These are phyloP conservation scores for Montipora sp. DNA, from an alignment of 64 coral and sea anemone species.

Conservation along the genomic window DNA sequence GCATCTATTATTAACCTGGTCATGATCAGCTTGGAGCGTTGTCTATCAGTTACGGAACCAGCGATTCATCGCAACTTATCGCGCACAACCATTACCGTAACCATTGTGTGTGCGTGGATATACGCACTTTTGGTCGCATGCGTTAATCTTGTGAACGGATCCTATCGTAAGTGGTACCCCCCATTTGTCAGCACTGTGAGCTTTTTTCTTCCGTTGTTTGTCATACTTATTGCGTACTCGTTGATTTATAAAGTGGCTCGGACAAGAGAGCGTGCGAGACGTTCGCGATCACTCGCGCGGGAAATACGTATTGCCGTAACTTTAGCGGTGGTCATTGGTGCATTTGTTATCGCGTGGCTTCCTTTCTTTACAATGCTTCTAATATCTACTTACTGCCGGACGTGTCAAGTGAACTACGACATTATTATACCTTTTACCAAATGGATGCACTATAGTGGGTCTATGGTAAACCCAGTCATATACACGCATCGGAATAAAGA, in stretches of 20 bases:
- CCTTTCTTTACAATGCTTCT: conserved; percentile 83
- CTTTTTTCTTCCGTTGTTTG: conserved; percentile 85
- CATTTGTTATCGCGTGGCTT: conserved; percentile 91
- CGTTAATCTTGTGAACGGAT: conserved; percentile 45
- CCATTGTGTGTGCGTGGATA: conserved; percentile 72
- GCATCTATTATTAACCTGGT: conserved; percentile 93
- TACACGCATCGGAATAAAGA: conserved; percentile 90
- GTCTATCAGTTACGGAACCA: conserved; percentile 86
- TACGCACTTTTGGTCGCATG: conserved; percentile 68
- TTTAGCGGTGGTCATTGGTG: conserved; percentile 84
- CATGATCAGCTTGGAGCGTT: conserved; percentile 93
- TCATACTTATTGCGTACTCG: conserved; percentile 80
- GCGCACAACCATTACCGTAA: conserved; percentile 51
- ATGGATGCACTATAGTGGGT: conserved; percentile 97
- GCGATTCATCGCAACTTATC: conserved; percentile 89
- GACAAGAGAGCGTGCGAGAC: conserved; percentile 68
- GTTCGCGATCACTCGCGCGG: conserved; percentile 68
- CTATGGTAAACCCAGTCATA: conserved; percentile 86
- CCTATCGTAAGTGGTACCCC: conserved; percentile 70
- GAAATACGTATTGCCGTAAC: conserved; percentile 95
- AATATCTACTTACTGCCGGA: conserved; percentile 57
- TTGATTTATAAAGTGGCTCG: conserved; percentile 86
- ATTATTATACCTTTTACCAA: conserved; percentile 72
- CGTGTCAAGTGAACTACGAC: conserved; percentile 45
- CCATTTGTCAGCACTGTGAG: conserved; percentile 74